These are phyloP conservation scores for Cephus pygmeus DNA, from an alignment of 2,888 invertebrate species.

Conservation along the genomic window DNA sequence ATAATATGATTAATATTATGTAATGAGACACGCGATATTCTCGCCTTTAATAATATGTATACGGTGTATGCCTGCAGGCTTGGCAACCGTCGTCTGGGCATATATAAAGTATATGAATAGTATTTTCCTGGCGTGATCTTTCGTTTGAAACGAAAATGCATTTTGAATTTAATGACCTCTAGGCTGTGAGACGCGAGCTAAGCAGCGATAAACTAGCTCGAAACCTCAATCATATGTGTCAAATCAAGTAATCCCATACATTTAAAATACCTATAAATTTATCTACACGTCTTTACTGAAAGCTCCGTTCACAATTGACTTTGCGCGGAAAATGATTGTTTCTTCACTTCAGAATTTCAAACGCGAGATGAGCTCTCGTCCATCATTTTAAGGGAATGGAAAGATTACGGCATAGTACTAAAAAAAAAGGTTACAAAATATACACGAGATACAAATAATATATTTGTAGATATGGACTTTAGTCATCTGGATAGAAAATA, in stretches of 20 bases:
- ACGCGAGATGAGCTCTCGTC: not conserved
- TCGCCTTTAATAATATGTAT: not conserved
- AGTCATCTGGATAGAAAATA: slow-evolving; percentile 61
- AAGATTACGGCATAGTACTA: slow-evolving; percentile 29
- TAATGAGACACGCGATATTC: not conserved
- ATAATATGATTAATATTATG: slow-evolving; percentile 8
- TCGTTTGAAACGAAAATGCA: slow-evolving; percentile 42
- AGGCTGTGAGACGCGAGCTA: slow-evolving; percentile 65
- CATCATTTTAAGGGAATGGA: slow-evolving; percentile 3
- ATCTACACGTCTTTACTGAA: slow-evolving; percentile 10
- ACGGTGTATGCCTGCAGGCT: slow-evolving; percentile 16
- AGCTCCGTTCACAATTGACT: slow-evolving; percentile 3
- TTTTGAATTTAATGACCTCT: slow-evolving; percentile 54
- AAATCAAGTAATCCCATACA: slow-evolving; percentile 58
- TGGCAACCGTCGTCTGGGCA: slow-evolving; percentile 38
- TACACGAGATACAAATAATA: slow-evolving; percentile 41
- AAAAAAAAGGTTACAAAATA: slow-evolving; percentile 12
- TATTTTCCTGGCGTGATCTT: slow-evolving; percentile 21
- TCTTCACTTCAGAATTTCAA: slow-evolving; percentile 6
- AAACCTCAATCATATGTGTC: slow-evolving; percentile 65
- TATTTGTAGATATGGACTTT: slow-evolving; percentile 60
- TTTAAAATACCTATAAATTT: slow-evolving; percentile 49
- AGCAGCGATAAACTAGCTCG: slow-evolving; percentile 61
- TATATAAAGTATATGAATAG: slow-evolving; percentile 10
- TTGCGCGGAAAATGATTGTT: slow-evolving; percentile 15